phyloP scores from a whole-genome alignment of 1,140 invertebrate genomes.

The Drosophila fuyamai region DNA sequence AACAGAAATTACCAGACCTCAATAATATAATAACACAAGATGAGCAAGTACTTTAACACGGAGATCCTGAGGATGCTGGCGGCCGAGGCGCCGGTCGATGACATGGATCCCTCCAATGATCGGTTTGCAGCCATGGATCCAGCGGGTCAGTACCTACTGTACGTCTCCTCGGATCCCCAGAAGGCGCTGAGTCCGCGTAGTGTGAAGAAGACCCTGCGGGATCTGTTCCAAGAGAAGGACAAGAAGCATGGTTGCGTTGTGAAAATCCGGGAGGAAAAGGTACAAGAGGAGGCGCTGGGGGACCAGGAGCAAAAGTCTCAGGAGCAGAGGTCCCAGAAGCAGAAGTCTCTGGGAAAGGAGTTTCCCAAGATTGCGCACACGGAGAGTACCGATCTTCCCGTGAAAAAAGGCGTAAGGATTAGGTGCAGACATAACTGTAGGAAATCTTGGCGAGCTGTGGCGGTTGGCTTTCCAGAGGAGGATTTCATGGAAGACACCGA shows the following conservation, averaged over 20 bases:
- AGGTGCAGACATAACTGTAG: too few species aligned
- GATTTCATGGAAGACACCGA: too few species aligned
- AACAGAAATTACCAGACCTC: not conserved
- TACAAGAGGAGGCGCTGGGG: not conserved
- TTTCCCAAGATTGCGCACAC: too few species aligned
- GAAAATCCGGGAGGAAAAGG: not conserved
- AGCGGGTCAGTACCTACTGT: not conserved
- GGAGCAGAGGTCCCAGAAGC: too few species aligned
- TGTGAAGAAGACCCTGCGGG: not conserved
- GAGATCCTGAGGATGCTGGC: not conserved
- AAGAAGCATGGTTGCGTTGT: not conserved
- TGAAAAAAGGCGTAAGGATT: too few species aligned
- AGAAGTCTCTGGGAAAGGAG: too few species aligned
- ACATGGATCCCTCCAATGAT: not conserved
- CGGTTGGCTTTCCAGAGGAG: too few species aligned
- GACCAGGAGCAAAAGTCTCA: not conserved
- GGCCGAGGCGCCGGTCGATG: not conserved
- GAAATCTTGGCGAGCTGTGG: too few species aligned
- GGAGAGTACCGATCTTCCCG: too few species aligned
- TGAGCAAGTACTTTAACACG: conserved; percentile 1
- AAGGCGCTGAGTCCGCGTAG: not conserved
- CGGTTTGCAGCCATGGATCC: not conserved
- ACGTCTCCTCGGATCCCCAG: not conserved
- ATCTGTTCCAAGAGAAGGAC: not conserved
- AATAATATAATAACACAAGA: not conserved